Base-by-base conservation (phyloP, 1,140 invertebrate genomes). In the Acromyrmex charruanus region DNA sequence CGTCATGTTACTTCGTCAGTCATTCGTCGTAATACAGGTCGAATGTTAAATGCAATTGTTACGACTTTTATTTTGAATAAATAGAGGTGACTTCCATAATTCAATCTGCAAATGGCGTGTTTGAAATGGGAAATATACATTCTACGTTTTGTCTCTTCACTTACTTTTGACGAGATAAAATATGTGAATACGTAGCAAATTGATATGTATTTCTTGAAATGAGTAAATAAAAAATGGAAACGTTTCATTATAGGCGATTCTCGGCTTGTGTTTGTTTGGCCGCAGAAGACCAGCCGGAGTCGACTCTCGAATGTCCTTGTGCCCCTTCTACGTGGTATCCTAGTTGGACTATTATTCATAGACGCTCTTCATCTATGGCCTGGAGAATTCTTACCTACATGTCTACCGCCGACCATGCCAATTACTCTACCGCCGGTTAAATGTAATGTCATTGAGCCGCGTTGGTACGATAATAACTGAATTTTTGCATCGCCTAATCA, bases 401-500 rank as follows among this genome's bases (percentile, higher is more conserved):
- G 86, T 6, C 28, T 95, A 10, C 93, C 94, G 0, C 87, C 87
- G 0, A 90, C 82, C 9, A 88, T 71, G 51, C 84, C 93, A 7
- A 68, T 89, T 0, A 92, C 94, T 25, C 79, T 91, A 18, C 91
- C 92, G 16, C 94, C 92, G 1, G 72, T 93, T 0, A 94, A 92
- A 77, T 95, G 94, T n/a, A 94, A 93, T 16, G 81, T 95, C 4
- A 95, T 95, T 31, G 94, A 95, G 86, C 94, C 94, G 6, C 87
- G 90, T 59, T 95, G 94, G 94, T 92, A 86, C 14, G 94, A 95
- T 18, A 92, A 90, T 39, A 86, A 77, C 10, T 89, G 65, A 86
- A 3, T 44, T 2, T 0, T 3, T 12, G 14, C 55, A 31, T 39
- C 14, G 7, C 6, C 2, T 10, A n/a, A 3, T 53, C n/a, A 44